Base-by-base conservation (phyloP, 2,888 invertebrate genomes). In the Melikaiella ostensackeni region DNA sequence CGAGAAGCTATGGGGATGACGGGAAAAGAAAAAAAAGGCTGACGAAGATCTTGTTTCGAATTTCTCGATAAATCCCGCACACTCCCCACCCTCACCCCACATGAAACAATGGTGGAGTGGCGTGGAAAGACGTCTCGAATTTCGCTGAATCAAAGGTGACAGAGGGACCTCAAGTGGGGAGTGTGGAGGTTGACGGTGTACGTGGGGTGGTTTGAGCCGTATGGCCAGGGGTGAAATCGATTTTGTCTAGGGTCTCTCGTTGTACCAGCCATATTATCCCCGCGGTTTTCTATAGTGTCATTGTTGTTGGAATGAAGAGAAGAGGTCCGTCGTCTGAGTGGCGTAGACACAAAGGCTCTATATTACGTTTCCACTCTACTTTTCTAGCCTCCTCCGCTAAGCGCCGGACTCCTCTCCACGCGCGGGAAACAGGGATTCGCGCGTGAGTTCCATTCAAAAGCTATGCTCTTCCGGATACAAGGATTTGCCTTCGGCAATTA, bases 81-180 rank as follows among this genome's bases (percentile, higher is more conserved):
- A 77, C 73, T 63, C 74, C 63, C 66, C 75, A 76, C 77, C 76
- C 81, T 80, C 85, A 87, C 86, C 87, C 86, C 86, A 86, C 85
- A 86, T 87, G 89, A 91, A 89, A 91, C 91, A 91, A 91, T 91
- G 85, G 77, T 77, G 46, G 86, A 86, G 87, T 88, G 86, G 87
- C 88, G 86, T 86, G 85, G 89, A 89, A 90, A 90, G 89, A 87
- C 89, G 88, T 89, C 89, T 91, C 91, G 86, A 91, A 91, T 91
- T 91, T 91, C 91, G 91, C 91, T 91, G 91, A 91, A 91, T 91
- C 91, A 88, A 91, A 90, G 89, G 88, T 88, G 87, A 85, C 84
- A 86, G 85, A 75, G 79, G 74, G 59, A 38, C 21, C 21, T 64
- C 59, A 55, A 21, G 50, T 76, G 57, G 73, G 77, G 24, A 16